Evolutionary conservation across 2,888 invertebrate species (phyloP).

Genomic region (Axea sp.): DNA sequence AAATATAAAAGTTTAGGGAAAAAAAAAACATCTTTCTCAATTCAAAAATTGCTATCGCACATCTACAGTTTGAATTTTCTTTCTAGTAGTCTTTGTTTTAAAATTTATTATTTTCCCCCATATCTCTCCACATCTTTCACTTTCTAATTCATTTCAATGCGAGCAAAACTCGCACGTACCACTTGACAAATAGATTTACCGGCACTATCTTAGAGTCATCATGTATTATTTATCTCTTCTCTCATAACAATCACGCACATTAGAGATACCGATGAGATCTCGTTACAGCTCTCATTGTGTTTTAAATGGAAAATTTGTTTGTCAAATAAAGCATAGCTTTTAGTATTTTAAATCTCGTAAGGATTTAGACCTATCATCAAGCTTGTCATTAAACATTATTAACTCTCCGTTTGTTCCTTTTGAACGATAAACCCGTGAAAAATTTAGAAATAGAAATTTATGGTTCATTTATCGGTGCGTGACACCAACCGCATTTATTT

Average conservation of each 20-base stretch:
- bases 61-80: constrained; percentile 8
- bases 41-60: constrained; percentile 3
- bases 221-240: constrained; percentile 41
- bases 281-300: too few species aligned
- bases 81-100: constrained; percentile 12
- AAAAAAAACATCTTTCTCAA: background rate
- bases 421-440: too few species aligned
- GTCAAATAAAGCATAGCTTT: constrained; percentile 22
- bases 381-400: too few species aligned
- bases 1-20: constrained; percentile 12
- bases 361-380: too few species aligned
- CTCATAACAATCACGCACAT: constrained; percentile 21
- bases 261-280: constrained; percentile 22
- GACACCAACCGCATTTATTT: background rate
- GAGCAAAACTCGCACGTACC: constrained; percentile 35
- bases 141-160: constrained; percentile 36
- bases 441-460: too few species aligned
- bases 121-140: constrained; percentile 27
- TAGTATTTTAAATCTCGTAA: constrained; percentile 2
- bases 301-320: constrained; percentile 40
- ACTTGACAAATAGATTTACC: constrained; percentile 32
- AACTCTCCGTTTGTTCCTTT: too few species aligned
- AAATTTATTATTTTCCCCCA: constrained; percentile 28
- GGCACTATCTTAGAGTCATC: constrained; percentile 21
- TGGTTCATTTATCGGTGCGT: too few species aligned